Evolutionary conservation across 1,140 invertebrate species (phyloP), one percentile per base, ranked within the genome.

Genomic region (Lasaia peninsularis): DNA sequence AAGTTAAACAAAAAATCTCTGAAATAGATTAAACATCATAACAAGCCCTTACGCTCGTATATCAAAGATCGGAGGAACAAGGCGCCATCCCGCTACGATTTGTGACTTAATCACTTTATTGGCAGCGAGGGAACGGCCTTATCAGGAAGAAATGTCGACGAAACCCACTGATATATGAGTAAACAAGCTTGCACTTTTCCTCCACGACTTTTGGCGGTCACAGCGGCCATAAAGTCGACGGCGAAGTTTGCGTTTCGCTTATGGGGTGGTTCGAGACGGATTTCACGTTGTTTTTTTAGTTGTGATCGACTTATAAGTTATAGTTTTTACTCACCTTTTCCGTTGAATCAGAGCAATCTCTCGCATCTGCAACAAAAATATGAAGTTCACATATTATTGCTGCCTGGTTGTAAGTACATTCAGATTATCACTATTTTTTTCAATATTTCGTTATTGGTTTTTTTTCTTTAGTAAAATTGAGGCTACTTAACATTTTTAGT

Each of bases 101-200:
- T 88, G 86, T 79, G 83, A 83, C 86, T 88, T 88, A 88, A 88
- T 88, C 84, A 87, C 86, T 88, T 88, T 88, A 88, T 88, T 85
- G 86, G 82, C 83, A 76, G 79, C 82, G 70, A 69, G 86, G 86
- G 84, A 83, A 75, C 65, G 52, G 40, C 69, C 79, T 86, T 86
- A 86, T 86, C 83, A 76, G 71, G 78, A 84, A 80, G 76, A 83
- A 86, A 83, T 72, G 73, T 73, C 75, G 72, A 71, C 64, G 69
- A 65, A 65, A 69, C 60, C 64, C 60, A 61, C 71, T 84, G 83
- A 88, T 86, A 80, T 86, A 84, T 73, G 82, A 75, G 81, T 85
- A 83, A 88, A 86, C 82, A 85, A 77, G 80, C 81, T 84, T 86
- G 85, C 85, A 88, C 83, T 86, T 88, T 85, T 85, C 71, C 75